phyloP scores from a whole-genome alignment of 53 echinoderm and acorn worm genomes.

The Mesocentrotus franciscanus region DNA sequence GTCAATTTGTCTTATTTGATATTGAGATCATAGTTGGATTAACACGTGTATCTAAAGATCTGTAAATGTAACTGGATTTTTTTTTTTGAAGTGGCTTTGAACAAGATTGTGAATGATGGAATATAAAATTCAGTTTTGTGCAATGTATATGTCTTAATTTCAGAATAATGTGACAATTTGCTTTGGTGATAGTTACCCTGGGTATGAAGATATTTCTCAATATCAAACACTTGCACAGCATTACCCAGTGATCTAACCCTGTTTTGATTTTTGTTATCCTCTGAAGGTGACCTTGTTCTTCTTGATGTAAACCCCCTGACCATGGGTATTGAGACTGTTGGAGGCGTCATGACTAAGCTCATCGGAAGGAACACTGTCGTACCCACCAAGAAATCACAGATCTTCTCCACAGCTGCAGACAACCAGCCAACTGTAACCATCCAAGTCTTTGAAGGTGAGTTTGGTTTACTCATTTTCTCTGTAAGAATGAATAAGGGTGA shows the following conservation, averaged over 20 bases:
- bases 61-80: too few relatives aligned
- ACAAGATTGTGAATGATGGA: too few relatives aligned
- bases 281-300: conserved; percentile 89
- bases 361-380: conserved; percentile 92
- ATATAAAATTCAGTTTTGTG: not conserved
- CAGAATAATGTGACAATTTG: not conserved
- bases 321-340: conserved; percentile 98
- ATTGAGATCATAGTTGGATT: too few relatives aligned
- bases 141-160: not conserved
- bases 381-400: conserved; percentile 98
- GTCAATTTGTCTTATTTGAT: too few relatives aligned
- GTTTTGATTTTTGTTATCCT: not conserved
- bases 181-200: not conserved
- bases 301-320: conserved; percentile 98
- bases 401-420: conserved; percentile 99
- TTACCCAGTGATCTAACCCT: not conserved
- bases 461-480: not conserved
- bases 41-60: too few relatives aligned
- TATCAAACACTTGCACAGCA: not conserved
- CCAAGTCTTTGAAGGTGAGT: conserved; percentile 99
- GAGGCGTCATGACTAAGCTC: conserved; percentile 98
- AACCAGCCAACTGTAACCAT: conserved; percentile 99
- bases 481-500: not conserved
- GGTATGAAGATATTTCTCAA: not conserved
- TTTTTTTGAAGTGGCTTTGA: too few relatives aligned